Conservation (phyloP, 2,797 vertebrate species). For the Dryobates pubescens region DNA sequence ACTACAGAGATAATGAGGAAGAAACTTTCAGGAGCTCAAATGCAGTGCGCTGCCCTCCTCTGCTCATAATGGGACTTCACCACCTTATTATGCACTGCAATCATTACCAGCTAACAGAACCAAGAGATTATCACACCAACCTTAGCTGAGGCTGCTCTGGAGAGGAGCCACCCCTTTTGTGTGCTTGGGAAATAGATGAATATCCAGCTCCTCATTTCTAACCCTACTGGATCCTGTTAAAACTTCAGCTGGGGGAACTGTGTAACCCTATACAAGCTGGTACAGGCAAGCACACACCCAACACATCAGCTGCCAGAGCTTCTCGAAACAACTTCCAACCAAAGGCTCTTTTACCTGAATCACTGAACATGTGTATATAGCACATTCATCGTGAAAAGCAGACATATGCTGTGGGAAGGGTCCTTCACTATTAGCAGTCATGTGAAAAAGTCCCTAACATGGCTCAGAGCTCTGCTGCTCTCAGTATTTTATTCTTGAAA, state of each 20-base stretch:
- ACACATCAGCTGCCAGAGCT: neutral
- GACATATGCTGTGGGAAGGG: neutral
- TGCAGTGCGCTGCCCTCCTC: neutral
- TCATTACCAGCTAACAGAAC: neutral
- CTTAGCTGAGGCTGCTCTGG: neutral
- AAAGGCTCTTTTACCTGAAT: neutral
- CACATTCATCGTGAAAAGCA: neutral
- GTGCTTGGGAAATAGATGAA: neutral
- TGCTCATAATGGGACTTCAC: neutral
- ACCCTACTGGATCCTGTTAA: neutral
- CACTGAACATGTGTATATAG: neutral
- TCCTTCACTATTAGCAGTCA: neutral
- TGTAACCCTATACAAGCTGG: neutral
- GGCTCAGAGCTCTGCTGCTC: neutral
- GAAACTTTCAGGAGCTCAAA: neutral
- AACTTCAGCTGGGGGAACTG: neutral
- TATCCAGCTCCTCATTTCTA: neutral
- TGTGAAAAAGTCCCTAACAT: neutral
- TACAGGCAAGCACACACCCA: neutral
- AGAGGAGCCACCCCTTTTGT: neutral
- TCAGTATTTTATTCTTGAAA: neutral
- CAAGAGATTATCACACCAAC: neutral
- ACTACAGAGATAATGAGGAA: neutral
- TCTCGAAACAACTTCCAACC: neutral
- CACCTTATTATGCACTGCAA: neutral